These are phyloP conservation scores for Lepidotrigona ventralis DNA, from an alignment of 1,140 invertebrate genomes.

Conservation along the genomic window DNA sequence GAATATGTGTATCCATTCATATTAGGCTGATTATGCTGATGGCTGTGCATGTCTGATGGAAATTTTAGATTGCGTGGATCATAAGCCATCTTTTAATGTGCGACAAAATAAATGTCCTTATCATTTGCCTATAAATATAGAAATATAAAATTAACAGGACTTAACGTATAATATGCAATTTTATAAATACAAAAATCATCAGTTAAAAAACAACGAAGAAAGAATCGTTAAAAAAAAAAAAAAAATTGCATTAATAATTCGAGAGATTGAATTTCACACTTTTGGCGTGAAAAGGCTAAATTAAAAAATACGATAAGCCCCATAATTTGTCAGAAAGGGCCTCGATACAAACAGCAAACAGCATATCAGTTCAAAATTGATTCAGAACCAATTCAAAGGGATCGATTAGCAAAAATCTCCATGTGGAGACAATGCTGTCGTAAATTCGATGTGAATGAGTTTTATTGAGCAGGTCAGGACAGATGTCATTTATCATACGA, in stretches of 20 bases:
- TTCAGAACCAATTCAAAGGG: neutral
- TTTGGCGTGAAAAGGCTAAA: neutral
- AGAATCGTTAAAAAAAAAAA: neutral
- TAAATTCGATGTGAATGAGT: constrained; percentile 44
- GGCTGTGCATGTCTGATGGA: constrained; percentile 62
- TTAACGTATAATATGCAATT: neutral
- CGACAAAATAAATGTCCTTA: neutral
- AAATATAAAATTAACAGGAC: neutral
- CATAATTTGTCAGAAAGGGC: neutral
- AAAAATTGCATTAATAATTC: neutral
- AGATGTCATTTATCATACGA: constrained; percentile 32
- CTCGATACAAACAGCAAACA: neutral
- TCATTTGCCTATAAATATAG: constrained; percentile 9
- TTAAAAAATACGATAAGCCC: neutral
- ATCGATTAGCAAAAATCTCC: neutral
- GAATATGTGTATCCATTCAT: constrained; percentile 68
- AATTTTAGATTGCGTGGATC: constrained; percentile 72
- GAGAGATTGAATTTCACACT: neutral
- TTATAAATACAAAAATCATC: neutral
- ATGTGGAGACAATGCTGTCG: constrained; percentile 15
- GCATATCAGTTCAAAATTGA: neutral
- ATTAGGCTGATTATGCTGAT: constrained; percentile 62
- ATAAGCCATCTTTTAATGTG: constrained; percentile 69
- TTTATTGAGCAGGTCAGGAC: constrained; percentile 72
- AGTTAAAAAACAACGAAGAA: neutral